phyloP scores from a whole-genome alignment of 2,797 vertebrate genomes.

The Mastacembelus armatus region DNA sequence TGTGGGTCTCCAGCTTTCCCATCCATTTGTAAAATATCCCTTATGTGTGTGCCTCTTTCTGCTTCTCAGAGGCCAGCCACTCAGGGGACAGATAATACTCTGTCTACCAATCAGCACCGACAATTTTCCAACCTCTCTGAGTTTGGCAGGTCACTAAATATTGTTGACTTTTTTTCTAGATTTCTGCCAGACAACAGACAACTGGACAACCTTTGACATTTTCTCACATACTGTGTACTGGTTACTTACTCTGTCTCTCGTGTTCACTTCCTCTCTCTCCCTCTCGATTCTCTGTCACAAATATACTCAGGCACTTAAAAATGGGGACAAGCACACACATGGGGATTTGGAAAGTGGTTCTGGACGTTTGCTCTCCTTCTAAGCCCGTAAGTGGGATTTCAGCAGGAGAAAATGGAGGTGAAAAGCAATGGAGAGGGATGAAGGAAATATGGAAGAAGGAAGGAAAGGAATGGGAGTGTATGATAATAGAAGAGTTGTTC shows the following conservation, averaged over 20 bases:
- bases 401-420: constrained; percentile 55
- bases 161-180: constrained; percentile 42
- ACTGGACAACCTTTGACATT: constrained; percentile 53
- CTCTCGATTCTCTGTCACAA: constrained; percentile 18
- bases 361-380: constrained; percentile 71
- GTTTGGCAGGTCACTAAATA: constrained; percentile 53
- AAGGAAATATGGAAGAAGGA: constrained; percentile 17
- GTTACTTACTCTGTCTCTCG: constrained; percentile 34
- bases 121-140: constrained; percentile 39
- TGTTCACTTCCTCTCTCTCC: background rate
- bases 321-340: constrained; percentile 71
- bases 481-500: constrained; percentile 53
- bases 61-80: constrained; percentile 48
- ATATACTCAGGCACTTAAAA: constrained; percentile 56
- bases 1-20: background rate
- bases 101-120: constrained; percentile 56
- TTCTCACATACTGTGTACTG: constrained; percentile 69
- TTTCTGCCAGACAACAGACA: constrained; percentile 38
- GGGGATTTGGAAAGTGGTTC: constrained; percentile 72
- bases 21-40: constrained; percentile 15
- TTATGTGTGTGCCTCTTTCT: constrained; percentile 36
- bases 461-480: constrained; percentile 21
- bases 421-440: constrained; percentile 48
- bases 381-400: constrained; percentile 71
- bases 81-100: constrained; percentile 65